Evolutionary conservation across 2,888 invertebrate species (phyloP).

Genomic region (Nesidiocoris tenuis): DNA sequence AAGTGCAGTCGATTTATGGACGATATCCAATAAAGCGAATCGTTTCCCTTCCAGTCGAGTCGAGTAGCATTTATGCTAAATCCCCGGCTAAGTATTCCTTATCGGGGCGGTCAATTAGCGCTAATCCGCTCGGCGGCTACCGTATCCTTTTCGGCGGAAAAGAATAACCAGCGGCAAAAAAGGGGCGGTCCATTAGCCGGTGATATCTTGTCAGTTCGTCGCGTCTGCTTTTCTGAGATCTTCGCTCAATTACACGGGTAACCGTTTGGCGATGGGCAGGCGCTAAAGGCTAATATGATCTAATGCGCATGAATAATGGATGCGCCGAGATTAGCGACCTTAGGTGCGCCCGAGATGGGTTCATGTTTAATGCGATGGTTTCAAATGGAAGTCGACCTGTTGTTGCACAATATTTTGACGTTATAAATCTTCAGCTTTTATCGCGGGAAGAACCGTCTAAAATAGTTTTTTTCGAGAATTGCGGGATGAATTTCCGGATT

Average conservation of each 20-base stretch:
- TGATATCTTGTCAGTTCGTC: neutral
- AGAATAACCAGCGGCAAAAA: neutral
- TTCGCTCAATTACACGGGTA: neutral
- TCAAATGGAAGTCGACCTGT: neutral
- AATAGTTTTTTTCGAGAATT: no score
- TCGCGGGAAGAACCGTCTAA: no score
- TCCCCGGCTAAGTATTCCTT: no score
- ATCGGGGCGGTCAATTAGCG: no score
- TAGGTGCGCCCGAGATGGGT: neutral
- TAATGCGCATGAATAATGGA: conserved; percentile 16
- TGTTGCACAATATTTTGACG: no score
- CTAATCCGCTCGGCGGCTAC: no score
- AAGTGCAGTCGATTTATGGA: no score
- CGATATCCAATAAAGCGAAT: no score
- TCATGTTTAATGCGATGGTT: neutral
- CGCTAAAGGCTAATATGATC: conserved; percentile 10
- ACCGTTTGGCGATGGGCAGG: conserved; percentile 2
- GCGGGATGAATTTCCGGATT: no score
- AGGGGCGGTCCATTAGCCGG: conserved; percentile 2
- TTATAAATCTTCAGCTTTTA: no score
- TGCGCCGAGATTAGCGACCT: neutral
- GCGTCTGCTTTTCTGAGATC: neutral
- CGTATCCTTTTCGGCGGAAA: neutral
- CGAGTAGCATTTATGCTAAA: no score
- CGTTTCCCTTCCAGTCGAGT: no score